A percentile compares a stretch with the other conserved stretches of the same genome.
phyloP scores from a whole-genome alignment of 2,888 invertebrate species.

The Macaria liturata region DNA sequence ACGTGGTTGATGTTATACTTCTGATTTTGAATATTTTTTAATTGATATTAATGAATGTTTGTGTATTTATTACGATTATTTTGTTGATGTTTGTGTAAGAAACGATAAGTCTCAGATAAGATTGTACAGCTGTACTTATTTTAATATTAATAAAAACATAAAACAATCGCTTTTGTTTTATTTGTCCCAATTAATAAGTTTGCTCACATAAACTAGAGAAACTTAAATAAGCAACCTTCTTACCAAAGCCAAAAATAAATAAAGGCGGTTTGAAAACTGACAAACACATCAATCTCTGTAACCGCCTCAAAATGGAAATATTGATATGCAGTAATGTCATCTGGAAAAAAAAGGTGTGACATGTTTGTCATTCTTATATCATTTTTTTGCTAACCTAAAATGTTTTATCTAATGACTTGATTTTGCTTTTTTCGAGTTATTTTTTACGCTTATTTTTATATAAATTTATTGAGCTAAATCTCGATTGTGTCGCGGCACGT shows the following conservation, averaged over 20 bases:
- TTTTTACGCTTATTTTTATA: constrained; percentile 79
- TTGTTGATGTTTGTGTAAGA: too few species aligned
- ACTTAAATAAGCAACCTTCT: constrained; percentile 3
- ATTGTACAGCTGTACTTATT: too few species aligned
- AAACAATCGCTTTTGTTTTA: constrained; percentile 8
- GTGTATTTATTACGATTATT: too few species aligned
- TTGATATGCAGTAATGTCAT: constrained; percentile 77
- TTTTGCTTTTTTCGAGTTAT: constrained; percentile 73
- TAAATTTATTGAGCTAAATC: constrained; percentile 77
- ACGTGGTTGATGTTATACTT: too few species aligned
- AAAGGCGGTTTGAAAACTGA: constrained; percentile 3
- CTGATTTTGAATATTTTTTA: too few species aligned
- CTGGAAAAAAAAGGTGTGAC: constrained; percentile 83
- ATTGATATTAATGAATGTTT: too few species aligned
- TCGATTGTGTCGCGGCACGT: constrained; percentile 73
- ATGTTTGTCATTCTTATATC: constrained; percentile 78
- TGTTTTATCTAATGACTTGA: constrained; percentile 83
- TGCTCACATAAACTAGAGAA: too few species aligned
- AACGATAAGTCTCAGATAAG: too few species aligned
- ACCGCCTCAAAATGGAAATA: constrained; percentile 77
- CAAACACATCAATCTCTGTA: constrained; percentile 64
- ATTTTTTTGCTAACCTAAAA: constrained; percentile 84
- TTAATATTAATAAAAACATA: constrained; percentile 25
- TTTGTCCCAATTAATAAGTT: not conserved
- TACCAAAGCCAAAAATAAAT: not conserved